Evolutionary conservation across 2,797 vertebrate species (phyloP), one percentile per base, ranked within the genome.

Genomic region (Malurus leucopterus): DNA sequence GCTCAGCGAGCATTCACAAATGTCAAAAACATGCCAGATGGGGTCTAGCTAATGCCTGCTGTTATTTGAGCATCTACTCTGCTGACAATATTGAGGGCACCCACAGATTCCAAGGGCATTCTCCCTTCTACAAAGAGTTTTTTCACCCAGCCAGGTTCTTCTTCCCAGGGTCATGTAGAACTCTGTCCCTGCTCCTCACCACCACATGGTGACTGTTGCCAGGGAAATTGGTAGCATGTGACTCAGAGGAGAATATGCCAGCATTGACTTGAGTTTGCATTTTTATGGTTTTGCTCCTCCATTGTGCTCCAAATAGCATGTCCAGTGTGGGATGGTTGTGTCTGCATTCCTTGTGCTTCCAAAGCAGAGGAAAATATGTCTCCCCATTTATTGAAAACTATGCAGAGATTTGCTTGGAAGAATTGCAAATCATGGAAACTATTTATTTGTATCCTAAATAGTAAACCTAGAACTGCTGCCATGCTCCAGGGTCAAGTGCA

Each of bases 401-500:
- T 80, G 80, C 32, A 74, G 74, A 92, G 61, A 68, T 91, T 88
- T 89, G 68, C 74, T 79, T 93, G 74, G 83, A 88, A 86, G 86
- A 53, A 84, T 67, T 91, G 89, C 88, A 95, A 94, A 88, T 81
- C 38, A 58, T 13, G 91, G 88, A 92, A 95, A 93, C 71, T 92
- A 90, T 94, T 92, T 49, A 67, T 61, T 86, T 84, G 51, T 70
- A 76, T 79, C 74, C 71, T 90, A 91, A 91, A 93, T 84, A 90
- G 71, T 68, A 87, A 91, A 90, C 47, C 47, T 68, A 79, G 83
- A 85, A 79, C 29, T 77, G 76, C 46, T 91, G 84, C 59, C 77
- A 54, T 75, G 53, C 64, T 79, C 26, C 26, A 34, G 53, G 72
- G 68, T 91, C 47, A 86, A 84, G 74, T 3, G 12, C 64, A 76